Evolutionary conservation across 2,113 vertebrate genomes (phyloP).

Genomic region (Trinectes maculatus): DNA sequence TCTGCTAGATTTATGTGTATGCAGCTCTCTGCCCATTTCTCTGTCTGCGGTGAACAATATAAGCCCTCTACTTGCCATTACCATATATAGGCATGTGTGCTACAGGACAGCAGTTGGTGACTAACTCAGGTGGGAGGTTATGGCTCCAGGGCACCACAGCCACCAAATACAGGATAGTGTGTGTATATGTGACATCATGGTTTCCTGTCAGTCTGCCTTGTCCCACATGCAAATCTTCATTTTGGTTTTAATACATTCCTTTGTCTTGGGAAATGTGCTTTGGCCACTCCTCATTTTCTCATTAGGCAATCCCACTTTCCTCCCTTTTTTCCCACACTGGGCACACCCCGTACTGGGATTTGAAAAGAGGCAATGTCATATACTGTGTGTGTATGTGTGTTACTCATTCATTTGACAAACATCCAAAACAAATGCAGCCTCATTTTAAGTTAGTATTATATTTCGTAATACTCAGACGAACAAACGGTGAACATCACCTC

Average conservation of each 20-base stretch:
- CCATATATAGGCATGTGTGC: slow-evolving; percentile 75
- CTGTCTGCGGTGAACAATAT: slow-evolving; percentile 45
- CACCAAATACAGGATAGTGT: slow-evolving; percentile 8
- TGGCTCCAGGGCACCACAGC: slow-evolving; percentile 19
- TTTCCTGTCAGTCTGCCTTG: slow-evolving; percentile 37
- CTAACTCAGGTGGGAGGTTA: slow-evolving; percentile 67
- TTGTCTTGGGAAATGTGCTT: slow-evolving; percentile 43
- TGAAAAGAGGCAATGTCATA: slow-evolving; percentile 2
- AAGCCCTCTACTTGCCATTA: slow-evolving; percentile 50
- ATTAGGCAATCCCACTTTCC: slow-evolving; percentile 38
- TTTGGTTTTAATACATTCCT: slow-evolving; percentile 49
- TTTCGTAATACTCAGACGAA: slow-evolving; percentile 14
- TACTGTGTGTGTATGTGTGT: not conserved
- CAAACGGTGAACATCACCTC: slow-evolving; percentile 6
- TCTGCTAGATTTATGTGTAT: slow-evolving; percentile 38
- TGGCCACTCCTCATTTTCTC: slow-evolving; percentile 66
- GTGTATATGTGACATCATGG: slow-evolving; percentile 42
- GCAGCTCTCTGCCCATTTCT: slow-evolving; percentile 15
- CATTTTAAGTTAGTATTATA: not conserved
- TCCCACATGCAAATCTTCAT: slow-evolving; percentile 47
- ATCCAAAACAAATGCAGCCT: not conserved
- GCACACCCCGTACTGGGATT: slow-evolving; percentile 28
- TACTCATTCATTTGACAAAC: slow-evolving; percentile 25
- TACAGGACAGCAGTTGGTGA: slow-evolving; percentile 41
- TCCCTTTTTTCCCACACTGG: slow-evolving; percentile 47